Conservation (phyloP, 2,888 invertebrate species). For the Nysson spinosus region DNA sequence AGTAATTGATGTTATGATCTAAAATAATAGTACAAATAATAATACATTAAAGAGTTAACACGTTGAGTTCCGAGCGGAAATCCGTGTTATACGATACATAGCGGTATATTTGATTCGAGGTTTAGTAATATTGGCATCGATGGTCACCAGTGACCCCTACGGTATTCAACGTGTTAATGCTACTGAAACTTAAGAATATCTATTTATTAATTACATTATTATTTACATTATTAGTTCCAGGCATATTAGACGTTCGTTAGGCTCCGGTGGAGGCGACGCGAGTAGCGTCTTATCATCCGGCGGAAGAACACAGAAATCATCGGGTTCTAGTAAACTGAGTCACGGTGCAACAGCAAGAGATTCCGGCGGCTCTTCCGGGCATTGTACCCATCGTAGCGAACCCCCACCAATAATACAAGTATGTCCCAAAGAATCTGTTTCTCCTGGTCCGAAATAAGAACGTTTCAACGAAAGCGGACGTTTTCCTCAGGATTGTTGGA, state of each 20-base stretch:
- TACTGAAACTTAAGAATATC: no score
- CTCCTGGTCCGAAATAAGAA: no score
- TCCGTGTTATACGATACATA: no score
- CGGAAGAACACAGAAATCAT: slow-evolving; percentile 80
- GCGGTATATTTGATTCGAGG: no score
- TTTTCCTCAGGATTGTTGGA: slow-evolving; percentile 71
- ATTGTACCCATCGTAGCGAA: slow-evolving; percentile 89
- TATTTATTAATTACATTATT: background rate
- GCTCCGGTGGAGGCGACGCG: slow-evolving; percentile 74
- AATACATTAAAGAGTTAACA: no score
- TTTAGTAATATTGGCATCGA: no score
- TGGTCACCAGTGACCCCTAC: no score
- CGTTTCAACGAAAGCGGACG: no score
- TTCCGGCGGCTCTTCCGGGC: slow-evolving; percentile 90
- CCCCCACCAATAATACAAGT: slow-evolving; percentile 79
- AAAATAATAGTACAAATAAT: no score
- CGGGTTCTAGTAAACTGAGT: slow-evolving; percentile 75
- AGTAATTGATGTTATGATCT: no score
- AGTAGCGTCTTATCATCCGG: slow-evolving; percentile 75
- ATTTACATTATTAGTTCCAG: slow-evolving; percentile 68
- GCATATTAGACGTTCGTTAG: slow-evolving; percentile 73
- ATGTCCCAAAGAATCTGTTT: background rate
- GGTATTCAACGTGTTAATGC: no score
- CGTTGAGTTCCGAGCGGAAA: no score
- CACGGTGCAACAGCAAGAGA: slow-evolving; percentile 80